A percentile compares a stretch with the other conserved stretches of the same genome.
These are phyloP conservation scores for Parnassius mnemosyne DNA, from an alignment of 2,888 invertebrate genomes.

Conservation along the genomic window DNA sequence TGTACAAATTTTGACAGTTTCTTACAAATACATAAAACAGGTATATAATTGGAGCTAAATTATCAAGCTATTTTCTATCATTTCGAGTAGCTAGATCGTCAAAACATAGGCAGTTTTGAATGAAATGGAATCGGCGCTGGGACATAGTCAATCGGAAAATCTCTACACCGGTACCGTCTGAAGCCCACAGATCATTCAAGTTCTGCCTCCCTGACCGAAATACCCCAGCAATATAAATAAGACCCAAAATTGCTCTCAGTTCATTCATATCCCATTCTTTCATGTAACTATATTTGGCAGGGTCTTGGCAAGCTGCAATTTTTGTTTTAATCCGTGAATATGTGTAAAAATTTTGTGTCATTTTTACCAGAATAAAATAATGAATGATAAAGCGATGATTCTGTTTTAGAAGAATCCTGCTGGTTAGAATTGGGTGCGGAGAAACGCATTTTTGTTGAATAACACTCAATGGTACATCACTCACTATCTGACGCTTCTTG, in stretches of 20 bases:
- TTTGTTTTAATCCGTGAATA: constrained; percentile 25
- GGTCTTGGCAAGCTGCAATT: constrained; percentile 19
- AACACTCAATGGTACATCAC: no score
- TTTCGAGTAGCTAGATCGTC: constrained; percentile 27
- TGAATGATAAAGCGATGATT: no score
- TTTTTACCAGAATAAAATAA: no score
- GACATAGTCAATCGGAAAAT: constrained; percentile 23
- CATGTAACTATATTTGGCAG: constrained; percentile 20
- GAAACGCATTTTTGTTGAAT: no score
- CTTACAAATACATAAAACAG: constrained; percentile 28
- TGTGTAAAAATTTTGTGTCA: constrained; percentile 16
- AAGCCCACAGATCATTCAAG: constrained; percentile 26
- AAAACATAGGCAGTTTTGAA: constrained; percentile 17
- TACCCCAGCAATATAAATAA: constrained; percentile 19
- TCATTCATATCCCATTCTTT: constrained; percentile 21
- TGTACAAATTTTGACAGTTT: constrained; percentile 26
- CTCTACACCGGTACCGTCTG: constrained; percentile 25
- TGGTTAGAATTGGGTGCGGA: no score
- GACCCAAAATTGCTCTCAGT: constrained; percentile 12
- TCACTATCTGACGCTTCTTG: no score
- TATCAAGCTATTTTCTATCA: constrained; percentile 12
- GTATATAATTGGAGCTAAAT: constrained; percentile 25
- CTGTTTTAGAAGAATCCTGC: no score
- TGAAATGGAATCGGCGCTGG: constrained; percentile 10
- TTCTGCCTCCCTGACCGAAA: constrained; percentile 6